Percentiles rank a stretch among this genome's conserved stretches.
Conservation (phyloP, 2,888 invertebrate species). For the Merodon equestris region DNA sequence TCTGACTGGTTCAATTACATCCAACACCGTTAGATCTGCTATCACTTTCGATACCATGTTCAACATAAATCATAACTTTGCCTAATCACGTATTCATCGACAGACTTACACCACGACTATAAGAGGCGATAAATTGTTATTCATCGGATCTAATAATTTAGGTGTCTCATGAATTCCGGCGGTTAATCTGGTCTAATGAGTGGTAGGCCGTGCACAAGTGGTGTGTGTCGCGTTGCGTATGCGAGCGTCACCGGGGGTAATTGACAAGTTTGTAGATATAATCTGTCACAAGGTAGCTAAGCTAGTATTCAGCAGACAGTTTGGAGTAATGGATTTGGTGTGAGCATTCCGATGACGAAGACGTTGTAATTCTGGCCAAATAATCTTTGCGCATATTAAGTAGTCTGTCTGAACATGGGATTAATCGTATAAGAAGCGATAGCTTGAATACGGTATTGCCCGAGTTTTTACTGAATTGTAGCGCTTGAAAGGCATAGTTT, state of each 20-base stretch:
- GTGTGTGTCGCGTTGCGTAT: conserved; percentile 1
- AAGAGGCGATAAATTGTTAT: conserved; percentile 54
- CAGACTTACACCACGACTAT: conserved; percentile 22
- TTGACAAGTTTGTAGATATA: conserved; percentile 10
- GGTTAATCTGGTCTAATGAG: conserved; percentile 18
- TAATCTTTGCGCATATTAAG: too few species aligned
- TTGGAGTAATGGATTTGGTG: too few species aligned
- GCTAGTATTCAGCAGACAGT: too few species aligned
- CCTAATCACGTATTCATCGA: conserved; percentile 54
- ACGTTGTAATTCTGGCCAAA: too few species aligned
- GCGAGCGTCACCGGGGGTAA: conserved; percentile 29
- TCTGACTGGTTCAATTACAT: conserved; percentile 31
- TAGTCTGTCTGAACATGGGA: too few species aligned
- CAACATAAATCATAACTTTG: conserved; percentile 52
- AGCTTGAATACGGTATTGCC: too few species aligned
- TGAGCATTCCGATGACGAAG: too few species aligned
- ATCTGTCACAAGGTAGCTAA: too few species aligned
- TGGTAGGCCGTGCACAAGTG: too few species aligned
- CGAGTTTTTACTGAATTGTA: too few species aligned
- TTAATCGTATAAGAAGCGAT: too few species aligned
- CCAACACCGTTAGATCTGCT: conserved; percentile 28
- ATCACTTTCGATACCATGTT: conserved; percentile 24
- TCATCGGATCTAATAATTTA: conserved; percentile 56
- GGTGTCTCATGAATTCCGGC: conserved; percentile 40
- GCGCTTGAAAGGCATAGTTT: too few species aligned